A percentile compares a stretch with the other conserved stretches of the same genome.
Evolutionary conservation across 1,140 invertebrate genomes (phyloP).

Genomic region (Tenebrio molitor): DNA sequence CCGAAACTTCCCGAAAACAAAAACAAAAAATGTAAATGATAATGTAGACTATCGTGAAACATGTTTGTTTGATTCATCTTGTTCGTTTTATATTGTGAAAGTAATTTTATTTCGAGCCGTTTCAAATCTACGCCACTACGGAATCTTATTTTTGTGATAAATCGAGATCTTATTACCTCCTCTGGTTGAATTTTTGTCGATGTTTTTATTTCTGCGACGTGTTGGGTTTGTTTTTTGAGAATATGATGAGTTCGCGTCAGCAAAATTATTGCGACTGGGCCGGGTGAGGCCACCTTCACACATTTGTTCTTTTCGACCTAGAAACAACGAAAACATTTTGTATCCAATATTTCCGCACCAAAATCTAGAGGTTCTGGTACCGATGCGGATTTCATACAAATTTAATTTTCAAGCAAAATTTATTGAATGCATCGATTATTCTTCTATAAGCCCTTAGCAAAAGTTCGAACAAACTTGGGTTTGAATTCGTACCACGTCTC

Average conservation of each 20-base stretch:
- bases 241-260: not conserved
- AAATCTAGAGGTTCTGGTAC: too few relatives aligned
- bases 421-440: too few relatives aligned
- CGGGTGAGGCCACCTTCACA: too few relatives aligned
- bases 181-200: not conserved
- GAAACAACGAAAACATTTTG: too few relatives aligned
- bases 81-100: not conserved
- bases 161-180: not conserved
- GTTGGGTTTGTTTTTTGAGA: conserved; percentile 1
- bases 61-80: conserved; percentile 1
- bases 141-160: not conserved
- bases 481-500: too few relatives aligned
- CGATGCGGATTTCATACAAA: too few relatives aligned
- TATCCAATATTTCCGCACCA: too few relatives aligned
- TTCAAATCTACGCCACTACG: conserved; percentile 3
- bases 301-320: too few relatives aligned
- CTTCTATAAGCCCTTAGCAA: too few relatives aligned
- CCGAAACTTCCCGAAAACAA: not conserved
- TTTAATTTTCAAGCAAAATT: too few relatives aligned
- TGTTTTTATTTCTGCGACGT: not conserved
- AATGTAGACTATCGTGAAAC: not conserved
- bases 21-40: not conserved
- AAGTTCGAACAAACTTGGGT: too few relatives aligned
- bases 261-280: not conserved
- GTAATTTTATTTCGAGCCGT: conserved; percentile 3